Evolutionary conservation across 2,888 invertebrate species (phyloP).

Genomic region (Scaptomyza polygonia): DNA sequence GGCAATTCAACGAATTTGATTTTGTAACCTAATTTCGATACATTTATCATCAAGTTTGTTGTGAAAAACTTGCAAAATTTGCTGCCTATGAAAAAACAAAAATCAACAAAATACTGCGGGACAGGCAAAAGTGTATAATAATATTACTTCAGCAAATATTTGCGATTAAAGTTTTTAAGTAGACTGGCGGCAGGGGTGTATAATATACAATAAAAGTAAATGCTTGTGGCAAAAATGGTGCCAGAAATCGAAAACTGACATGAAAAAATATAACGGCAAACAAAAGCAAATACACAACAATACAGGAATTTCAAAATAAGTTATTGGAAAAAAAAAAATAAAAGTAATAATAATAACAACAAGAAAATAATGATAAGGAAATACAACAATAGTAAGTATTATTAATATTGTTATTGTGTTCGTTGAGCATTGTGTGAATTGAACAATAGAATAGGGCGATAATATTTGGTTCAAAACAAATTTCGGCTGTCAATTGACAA

Average conservation of each 20-base stretch:
- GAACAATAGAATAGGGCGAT: slow-evolving; percentile 41
- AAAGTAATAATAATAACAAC: slow-evolving; percentile 32
- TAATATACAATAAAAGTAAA: slow-evolving; percentile 29
- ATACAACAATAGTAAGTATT: slow-evolving; percentile 26
- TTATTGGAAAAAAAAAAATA: slow-evolving; percentile 33
- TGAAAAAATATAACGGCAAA: slow-evolving; percentile 23
- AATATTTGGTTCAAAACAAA: slow-evolving; percentile 49
- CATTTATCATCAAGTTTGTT: slow-evolving; percentile 16
- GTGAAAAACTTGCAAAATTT: slow-evolving; percentile 35
- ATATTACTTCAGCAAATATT: slow-evolving; percentile 60
- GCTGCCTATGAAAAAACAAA: slow-evolving; percentile 22
- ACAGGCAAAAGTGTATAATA: slow-evolving; percentile 38
- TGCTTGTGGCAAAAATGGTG: slow-evolving; percentile 21
- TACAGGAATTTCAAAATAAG: slow-evolving; percentile 36
- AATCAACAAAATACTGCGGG: slow-evolving; percentile 13
- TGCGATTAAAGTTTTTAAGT: slow-evolving; percentile 47
- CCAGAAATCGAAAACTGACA: slow-evolving; percentile 35
- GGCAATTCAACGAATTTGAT: slow-evolving; percentile 26
- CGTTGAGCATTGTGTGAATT: slow-evolving; percentile 32
- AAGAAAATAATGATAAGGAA: slow-evolving; percentile 41
- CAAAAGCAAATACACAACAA: slow-evolving; percentile 35
- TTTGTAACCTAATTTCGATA: slow-evolving; percentile 43
- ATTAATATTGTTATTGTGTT: slow-evolving; percentile 21
- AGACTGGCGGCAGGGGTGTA: not conserved
- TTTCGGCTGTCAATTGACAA: slow-evolving; percentile 30